Conservation (phyloP, 2,113 vertebrate genomes). For the Rhegmatorhina hoffmannsi region DNA sequence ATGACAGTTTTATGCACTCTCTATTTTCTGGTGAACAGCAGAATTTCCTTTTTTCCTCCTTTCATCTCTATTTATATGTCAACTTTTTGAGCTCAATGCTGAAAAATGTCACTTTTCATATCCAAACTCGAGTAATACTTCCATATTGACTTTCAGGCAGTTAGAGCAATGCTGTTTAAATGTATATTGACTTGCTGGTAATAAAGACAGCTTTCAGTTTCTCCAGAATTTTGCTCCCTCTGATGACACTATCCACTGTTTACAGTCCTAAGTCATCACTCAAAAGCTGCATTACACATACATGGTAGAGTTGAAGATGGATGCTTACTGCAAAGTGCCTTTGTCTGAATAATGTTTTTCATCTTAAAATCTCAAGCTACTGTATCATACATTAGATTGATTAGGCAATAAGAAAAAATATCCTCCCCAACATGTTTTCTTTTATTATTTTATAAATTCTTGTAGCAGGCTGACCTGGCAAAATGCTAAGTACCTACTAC, state of each 20-base stretch:
- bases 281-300: neutral
- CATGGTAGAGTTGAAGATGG: neutral
- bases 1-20: slow-evolving; percentile 37
- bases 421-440: fast-evolving
- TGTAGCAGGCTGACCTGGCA: too few species aligned
- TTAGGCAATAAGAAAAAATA: neutral
- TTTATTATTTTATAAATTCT: neutral
- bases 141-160: neutral
- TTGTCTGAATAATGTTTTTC: neutral
- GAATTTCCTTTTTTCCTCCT: slow-evolving; percentile 13
- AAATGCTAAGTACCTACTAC: too few species aligned
- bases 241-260: neutral
- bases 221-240: neutral
- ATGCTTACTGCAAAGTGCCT: neutral
- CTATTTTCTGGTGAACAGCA: slow-evolving; percentile 14
- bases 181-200: slow-evolving; percentile 10
- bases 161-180: neutral
- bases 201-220: neutral
- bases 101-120: slow-evolving; percentile 42
- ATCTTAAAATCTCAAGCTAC: neutral
- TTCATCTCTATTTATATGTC: slow-evolving; percentile 41
- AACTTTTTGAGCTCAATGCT: slow-evolving; percentile 9
- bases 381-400: neutral
- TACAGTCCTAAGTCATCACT: neutral
- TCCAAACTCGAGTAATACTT: neutral